These are phyloP conservation scores for Drosophila subpulchrella DNA, from an alignment of 1,140 invertebrate genomes.

Conservation along the genomic window DNA sequence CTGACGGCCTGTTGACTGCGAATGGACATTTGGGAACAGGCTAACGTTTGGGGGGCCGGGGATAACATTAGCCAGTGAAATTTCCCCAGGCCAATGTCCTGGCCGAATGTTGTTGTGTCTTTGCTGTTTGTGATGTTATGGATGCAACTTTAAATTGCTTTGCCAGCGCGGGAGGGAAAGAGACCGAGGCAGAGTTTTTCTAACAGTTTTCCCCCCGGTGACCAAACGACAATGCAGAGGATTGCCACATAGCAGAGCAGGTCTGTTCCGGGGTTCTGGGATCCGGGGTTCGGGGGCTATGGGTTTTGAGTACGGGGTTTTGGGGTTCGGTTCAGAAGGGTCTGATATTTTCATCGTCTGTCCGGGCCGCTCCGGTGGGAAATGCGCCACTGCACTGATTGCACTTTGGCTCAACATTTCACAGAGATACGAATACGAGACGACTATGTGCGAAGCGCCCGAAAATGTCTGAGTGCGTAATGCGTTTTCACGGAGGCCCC, in stretches of 20 bases:
- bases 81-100: slow-evolving; percentile 71
- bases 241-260: slow-evolving; percentile 47
- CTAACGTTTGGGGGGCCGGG: slow-evolving; percentile 14
- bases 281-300: neutral
- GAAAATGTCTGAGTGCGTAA: slow-evolving; percentile 78
- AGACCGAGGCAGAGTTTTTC: slow-evolving; percentile 53
- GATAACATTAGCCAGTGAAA: slow-evolving; percentile 76
- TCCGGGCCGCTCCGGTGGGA: slow-evolving; percentile 63
- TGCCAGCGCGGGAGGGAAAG: slow-evolving; percentile 38
- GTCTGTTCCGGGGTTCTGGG: slow-evolving; percentile 10
- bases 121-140: slow-evolving; percentile 70
- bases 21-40: slow-evolving; percentile 32
- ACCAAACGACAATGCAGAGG: slow-evolving; percentile 67
- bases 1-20: slow-evolving; percentile 62
- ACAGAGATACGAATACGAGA: slow-evolving; percentile 50
- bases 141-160: slow-evolving; percentile 82
- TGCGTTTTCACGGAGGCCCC: slow-evolving; percentile 64
- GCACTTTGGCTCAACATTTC: slow-evolving; percentile 80
- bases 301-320: neutral
- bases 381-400: slow-evolving; percentile 80
- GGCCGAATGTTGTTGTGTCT: slow-evolving; percentile 29
- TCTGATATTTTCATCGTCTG: slow-evolving; percentile 55
- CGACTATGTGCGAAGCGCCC: slow-evolving; percentile 29
- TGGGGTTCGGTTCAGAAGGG: slow-evolving; percentile 7
- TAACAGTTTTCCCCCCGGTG: slow-evolving; percentile 42